Evolutionary conservation across 2,113 vertebrate species (phyloP).

Genomic region (Proterorhinus semilunaris): DNA sequence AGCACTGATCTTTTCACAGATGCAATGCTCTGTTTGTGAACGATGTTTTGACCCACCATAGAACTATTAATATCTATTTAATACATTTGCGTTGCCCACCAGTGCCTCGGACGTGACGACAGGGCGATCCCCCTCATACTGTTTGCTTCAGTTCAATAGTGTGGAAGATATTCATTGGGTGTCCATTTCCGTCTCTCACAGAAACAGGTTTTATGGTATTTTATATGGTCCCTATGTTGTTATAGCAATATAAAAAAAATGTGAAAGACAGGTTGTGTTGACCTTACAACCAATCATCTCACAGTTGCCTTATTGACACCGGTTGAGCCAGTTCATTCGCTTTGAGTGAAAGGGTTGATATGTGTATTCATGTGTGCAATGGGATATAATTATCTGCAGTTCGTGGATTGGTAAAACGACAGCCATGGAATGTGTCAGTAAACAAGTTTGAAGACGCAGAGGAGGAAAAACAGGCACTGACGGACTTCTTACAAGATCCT

Average conservation of each 20-base stretch:
- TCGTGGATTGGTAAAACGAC: not conserved
- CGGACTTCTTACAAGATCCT: conserved; percentile 2
- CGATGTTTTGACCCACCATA: too few relatives aligned
- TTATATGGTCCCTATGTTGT: too few relatives aligned
- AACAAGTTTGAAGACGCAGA: not conserved
- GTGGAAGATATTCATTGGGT: too few relatives aligned
- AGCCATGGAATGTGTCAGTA: conserved; percentile 1
- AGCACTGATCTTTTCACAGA: too few relatives aligned
- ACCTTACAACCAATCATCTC: not conserved
- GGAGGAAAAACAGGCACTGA: not conserved
- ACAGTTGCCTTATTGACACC: not conserved
- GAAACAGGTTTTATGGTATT: too few relatives aligned
- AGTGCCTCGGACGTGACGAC: too few relatives aligned
- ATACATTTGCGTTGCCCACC: too few relatives aligned
- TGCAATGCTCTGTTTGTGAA: too few relatives aligned
- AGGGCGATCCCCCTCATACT: too few relatives aligned
- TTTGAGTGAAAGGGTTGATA: not conserved
- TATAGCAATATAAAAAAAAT: not conserved
- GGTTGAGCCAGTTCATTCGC: not conserved
- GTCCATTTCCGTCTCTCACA: too few relatives aligned
- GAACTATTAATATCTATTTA: too few relatives aligned
- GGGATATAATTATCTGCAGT: not conserved
- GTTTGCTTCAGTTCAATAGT: too few relatives aligned
- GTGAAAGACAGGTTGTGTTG: not conserved
- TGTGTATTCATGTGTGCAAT: not conserved